phyloP scores from a whole-genome alignment of 2,113 vertebrate genomes.

The Petrocephalus zakoni region DNA sequence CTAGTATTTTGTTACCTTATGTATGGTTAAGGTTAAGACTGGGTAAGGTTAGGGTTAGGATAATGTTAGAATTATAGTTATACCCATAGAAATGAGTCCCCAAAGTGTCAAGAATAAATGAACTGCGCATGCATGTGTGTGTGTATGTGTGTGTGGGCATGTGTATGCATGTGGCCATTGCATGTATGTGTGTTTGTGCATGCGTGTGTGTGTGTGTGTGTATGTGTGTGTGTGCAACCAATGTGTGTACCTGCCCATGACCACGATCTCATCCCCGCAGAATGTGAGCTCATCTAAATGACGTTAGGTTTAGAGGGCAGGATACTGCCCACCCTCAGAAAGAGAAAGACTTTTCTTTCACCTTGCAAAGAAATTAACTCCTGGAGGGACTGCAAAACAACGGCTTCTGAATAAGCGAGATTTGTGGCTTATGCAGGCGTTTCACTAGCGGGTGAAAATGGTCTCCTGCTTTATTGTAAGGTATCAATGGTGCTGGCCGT shows the following conservation, averaged over 20 bases:
- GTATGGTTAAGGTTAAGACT: no score
- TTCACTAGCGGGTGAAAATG: neutral
- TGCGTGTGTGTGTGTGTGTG: neutral
- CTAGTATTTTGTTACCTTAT: no score
- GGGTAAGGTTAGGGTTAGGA: no score
- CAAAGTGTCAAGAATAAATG: no score
- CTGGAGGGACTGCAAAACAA: neutral
- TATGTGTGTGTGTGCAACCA: neutral
- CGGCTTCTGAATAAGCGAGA: neutral
- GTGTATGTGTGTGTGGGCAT: no score
- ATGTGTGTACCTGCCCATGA: neutral
- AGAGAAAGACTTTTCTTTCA: neutral
- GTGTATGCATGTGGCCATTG: no score
- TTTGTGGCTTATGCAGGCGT: neutral
- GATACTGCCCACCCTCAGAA: neutral
- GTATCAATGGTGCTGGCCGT: neutral
- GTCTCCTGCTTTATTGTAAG: neutral
- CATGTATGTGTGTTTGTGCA: neutral
- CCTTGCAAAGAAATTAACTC: neutral
- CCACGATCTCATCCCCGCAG: neutral
- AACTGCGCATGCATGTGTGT: no score
- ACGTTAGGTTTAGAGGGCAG: neutral
- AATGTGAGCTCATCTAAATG: neutral
- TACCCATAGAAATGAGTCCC: no score
- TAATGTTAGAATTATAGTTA: no score